phyloP scores from a whole-genome alignment of 2,797 vertebrate species.

The Pelobates cultripes region DNA sequence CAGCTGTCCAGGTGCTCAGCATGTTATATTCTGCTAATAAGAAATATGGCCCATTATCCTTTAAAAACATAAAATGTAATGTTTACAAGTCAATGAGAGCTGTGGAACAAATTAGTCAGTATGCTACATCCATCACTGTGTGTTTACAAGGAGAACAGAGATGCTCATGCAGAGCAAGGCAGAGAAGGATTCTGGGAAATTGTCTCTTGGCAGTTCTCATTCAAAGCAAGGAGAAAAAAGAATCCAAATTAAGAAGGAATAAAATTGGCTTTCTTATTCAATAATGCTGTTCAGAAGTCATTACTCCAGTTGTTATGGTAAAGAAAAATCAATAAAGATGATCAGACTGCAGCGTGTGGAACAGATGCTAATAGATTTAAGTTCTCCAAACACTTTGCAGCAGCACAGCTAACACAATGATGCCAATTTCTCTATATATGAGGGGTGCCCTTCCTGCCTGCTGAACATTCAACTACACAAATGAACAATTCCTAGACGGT shows the following conservation, averaged over 20 bases:
- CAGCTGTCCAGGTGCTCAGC: too few relatives aligned
- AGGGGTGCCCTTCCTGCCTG: conserved; percentile 20
- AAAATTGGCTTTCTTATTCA: conserved; percentile 33
- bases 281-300: conserved; percentile 4
- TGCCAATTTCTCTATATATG: conserved; percentile 34
- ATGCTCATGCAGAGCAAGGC: not conserved
- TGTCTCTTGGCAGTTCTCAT: conserved; percentile 2
- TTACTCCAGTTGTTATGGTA: conserved; percentile 52
- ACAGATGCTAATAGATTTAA: conserved; percentile 21
- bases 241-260: not conserved
- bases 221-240: not conserved
- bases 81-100: not conserved
- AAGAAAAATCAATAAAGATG: conserved; percentile 41
- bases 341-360: conserved; percentile 19
- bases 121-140: not conserved
- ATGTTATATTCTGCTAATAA: too few relatives aligned
- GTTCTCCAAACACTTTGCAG: not conserved
- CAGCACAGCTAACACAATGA: accelerated
- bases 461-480: conserved; percentile 27
- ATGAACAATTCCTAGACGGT: conserved; percentile 30
- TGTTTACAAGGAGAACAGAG: not conserved
- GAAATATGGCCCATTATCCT: too few relatives aligned
- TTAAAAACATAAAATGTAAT: not conserved
- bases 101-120: not conserved
- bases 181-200: conserved; percentile 24